Percentiles rank a stretch among this genome's conserved stretches.
phyloP scores from a whole-genome alignment of 2,888 invertebrate genomes.

The Cerceris ruficornis region DNA sequence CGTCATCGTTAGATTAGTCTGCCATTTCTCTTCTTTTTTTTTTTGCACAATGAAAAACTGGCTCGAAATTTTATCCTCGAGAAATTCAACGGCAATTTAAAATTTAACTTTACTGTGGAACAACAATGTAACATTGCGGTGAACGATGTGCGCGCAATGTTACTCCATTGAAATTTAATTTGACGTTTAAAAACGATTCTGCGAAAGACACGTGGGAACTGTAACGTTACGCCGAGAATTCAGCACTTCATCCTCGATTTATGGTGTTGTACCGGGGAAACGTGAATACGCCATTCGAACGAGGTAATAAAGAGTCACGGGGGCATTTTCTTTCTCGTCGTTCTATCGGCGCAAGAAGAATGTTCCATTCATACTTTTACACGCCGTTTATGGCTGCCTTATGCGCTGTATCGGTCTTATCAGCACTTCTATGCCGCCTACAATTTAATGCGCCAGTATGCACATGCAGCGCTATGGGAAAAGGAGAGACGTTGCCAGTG shows the following conservation, averaged over 20 bases:
- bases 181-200: background rate
- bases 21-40: too few species aligned
- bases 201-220: background rate
- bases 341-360: constrained; percentile 63
- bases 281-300: constrained; percentile 15
- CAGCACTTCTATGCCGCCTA: constrained; percentile 62
- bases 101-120: too few species aligned
- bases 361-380: constrained; percentile 69
- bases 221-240: background rate
- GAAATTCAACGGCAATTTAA: too few species aligned
- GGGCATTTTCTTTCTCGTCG: constrained; percentile 29
- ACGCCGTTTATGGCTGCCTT: constrained; percentile 58
- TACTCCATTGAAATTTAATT: background rate
- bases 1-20: background rate
- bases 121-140: background rate
- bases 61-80: too few species aligned
- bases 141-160: background rate
- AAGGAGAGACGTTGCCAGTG: constrained; percentile 38
- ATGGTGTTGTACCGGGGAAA: background rate
- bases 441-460: constrained; percentile 57
- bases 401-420: constrained; percentile 66
- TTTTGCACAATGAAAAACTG: too few species aligned
- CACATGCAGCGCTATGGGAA: constrained; percentile 48
- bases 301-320: constrained; percentile 25
- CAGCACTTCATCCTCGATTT: constrained; percentile 21